phyloP scores from a whole-genome alignment of 35 echinoderm and acorn worm genomes.

The Hemicentrotus pulcherrimus region DNA sequence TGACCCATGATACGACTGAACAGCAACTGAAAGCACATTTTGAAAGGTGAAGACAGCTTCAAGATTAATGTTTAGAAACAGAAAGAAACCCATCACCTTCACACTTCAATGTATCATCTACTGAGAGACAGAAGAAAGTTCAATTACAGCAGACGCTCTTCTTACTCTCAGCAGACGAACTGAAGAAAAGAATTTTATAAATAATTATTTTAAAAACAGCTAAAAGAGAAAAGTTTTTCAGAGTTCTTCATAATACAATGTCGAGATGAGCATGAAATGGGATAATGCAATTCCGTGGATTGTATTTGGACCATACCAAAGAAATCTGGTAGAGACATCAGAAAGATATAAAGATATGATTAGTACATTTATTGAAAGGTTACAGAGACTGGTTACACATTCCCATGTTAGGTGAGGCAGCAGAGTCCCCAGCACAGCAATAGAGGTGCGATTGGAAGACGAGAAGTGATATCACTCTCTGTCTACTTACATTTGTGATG shows the following conservation, averaged over 20 bases:
- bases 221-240: background rate
- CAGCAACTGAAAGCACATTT: background rate
- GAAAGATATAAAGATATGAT: background rate
- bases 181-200: too few relatives aligned
- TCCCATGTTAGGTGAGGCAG: background rate
- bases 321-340: background rate
- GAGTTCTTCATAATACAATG: background rate
- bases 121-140: background rate
- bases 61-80: background rate
- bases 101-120: background rate
- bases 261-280: background rate
- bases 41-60: background rate
- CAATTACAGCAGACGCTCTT: too few relatives aligned
- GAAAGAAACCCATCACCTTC: background rate
- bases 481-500: conserved; percentile 51
- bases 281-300: background rate
- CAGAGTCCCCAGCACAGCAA: conserved; percentile 6
- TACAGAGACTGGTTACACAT: background rate
- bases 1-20: background rate
- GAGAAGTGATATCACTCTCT: conserved; percentile 17
- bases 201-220: too few relatives aligned
- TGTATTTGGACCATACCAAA: background rate
- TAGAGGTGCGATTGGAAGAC: background rate
- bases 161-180: too few relatives aligned
- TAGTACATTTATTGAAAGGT: background rate